Percentiles rank a stretch among this genome's conserved stretches.
Evolutionary conservation across 2,888 invertebrate species (phyloP).

Genomic region (Thysanoteuthis rhombus): DNA sequence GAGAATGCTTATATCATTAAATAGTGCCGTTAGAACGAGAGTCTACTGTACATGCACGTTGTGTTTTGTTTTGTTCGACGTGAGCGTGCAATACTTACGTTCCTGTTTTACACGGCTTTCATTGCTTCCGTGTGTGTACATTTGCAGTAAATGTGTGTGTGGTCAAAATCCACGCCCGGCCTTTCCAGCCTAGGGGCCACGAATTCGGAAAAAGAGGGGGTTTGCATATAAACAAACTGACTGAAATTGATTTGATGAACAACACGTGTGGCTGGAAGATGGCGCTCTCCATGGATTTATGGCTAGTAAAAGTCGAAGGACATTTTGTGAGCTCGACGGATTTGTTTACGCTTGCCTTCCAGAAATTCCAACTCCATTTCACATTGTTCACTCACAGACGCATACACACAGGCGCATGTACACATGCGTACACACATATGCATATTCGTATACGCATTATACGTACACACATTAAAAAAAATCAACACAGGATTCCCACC

Average conservation of each 20-base stretch:
- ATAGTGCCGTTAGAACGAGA: no score
- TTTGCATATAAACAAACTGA: background rate
- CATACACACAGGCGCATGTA: accelerated
- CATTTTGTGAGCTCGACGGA: background rate
- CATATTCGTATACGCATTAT: background rate
- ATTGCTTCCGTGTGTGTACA: background rate
- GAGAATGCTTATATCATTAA: no score
- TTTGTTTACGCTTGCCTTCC: background rate
- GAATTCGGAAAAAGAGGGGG: background rate
- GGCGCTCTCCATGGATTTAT: background rate
- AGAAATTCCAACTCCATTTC: background rate
- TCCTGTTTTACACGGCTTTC: background rate
- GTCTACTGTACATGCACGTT: no score
- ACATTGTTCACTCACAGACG: background rate
- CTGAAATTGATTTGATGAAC: background rate
- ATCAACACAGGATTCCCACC: background rate
- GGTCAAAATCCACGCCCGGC: background rate
- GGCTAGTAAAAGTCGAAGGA: background rate
- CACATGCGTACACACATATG: background rate
- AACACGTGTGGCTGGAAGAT: background rate
- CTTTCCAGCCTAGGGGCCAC: background rate
- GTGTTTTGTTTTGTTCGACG: background rate
- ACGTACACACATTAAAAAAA: background rate
- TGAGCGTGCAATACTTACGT: background rate
- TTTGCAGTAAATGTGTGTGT: background rate